Evolutionary conservation across 2,113 vertebrate genomes (phyloP).

Genomic region (Sapajus apella): DNA sequence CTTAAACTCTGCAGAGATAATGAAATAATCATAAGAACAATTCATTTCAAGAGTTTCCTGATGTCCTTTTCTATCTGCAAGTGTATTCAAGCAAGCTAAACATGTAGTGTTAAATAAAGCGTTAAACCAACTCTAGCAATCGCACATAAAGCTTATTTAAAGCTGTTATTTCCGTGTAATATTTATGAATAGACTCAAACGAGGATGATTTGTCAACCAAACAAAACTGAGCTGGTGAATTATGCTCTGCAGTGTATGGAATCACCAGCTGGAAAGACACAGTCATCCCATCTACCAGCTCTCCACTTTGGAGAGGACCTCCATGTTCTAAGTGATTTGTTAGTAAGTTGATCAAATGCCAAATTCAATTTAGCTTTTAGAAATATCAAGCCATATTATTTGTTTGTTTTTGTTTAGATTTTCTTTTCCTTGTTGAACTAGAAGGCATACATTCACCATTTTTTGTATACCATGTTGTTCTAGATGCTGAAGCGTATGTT

Average conservation of each 20-base stretch:
- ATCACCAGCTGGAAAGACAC: background rate
- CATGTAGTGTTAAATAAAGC: background rate
- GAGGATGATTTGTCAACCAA: background rate
- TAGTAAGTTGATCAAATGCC: background rate
- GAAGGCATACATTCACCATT: background rate
- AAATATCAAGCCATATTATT: background rate
- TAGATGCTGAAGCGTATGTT: background rate
- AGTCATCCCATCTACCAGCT: accelerated
- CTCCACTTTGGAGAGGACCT: background rate
- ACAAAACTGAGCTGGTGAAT: background rate
- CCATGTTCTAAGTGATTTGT: background rate
- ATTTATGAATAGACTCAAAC: background rate
- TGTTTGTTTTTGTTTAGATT: background rate
- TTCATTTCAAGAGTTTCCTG: conserved; percentile 28
- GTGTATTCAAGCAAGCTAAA: conserved; percentile 29
- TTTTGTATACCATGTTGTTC: background rate
- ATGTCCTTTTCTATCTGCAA: conserved; percentile 25
- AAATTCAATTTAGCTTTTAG: background rate
- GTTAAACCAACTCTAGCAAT: background rate
- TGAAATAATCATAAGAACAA: conserved; percentile 54
- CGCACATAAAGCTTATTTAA: background rate
- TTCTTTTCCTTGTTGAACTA: background rate
- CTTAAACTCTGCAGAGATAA: conserved; percentile 64
- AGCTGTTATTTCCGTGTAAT: background rate
- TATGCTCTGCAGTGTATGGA: accelerated